Percentiles rank a stretch among this genome's conserved stretches.
Conservation (phyloP, 2,888 invertebrate species). For the Caenorhabditis sp. region DNA sequence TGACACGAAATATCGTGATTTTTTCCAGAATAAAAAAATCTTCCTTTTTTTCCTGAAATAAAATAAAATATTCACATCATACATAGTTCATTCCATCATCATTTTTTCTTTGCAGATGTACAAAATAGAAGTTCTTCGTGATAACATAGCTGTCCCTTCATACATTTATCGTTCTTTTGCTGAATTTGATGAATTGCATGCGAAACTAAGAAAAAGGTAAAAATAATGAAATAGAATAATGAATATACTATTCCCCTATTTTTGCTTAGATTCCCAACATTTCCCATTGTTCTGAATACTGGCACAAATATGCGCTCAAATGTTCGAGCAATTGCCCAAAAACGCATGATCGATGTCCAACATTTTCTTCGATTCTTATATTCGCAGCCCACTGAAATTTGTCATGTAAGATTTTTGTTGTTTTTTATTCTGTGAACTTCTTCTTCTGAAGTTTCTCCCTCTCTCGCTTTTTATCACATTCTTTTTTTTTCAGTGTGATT, state of each 20-base stretch:
- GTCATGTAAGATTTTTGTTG: slow-evolving; percentile 77
- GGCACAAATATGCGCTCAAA: slow-evolving; percentile 79
- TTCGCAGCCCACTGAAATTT: slow-evolving; percentile 88
- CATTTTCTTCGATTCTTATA: slow-evolving; percentile 87
- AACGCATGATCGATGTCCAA: slow-evolving; percentile 87
- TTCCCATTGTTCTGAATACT: slow-evolving; percentile 31
- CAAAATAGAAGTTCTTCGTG: slow-evolving; percentile 57
- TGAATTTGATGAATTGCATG: slow-evolving; percentile 94
- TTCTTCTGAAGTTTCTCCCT: neutral
- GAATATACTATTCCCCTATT: neutral
- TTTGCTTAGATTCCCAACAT: slow-evolving; percentile 37
- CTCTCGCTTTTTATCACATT: neutral
- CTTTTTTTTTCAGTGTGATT: slow-evolving; percentile 77
- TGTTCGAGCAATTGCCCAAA: slow-evolving; percentile 91
- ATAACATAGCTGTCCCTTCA: slow-evolving; percentile 74
- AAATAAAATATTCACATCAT: neutral
- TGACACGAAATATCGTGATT: neutral
- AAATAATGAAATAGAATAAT: neutral
- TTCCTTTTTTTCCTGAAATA: neutral
- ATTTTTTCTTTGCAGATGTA: slow-evolving; percentile 58
- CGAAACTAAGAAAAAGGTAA: slow-evolving; percentile 84
- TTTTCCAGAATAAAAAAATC: slow-evolving; percentile 4
- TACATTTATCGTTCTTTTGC: slow-evolving; percentile 92
- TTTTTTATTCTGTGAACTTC: no score
- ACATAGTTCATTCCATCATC: neutral